Evolutionary conservation across 2,797 vertebrate genomes (phyloP), one percentile per base, ranked within the genome.

Genomic region (Smutsia gigantea): DNA sequence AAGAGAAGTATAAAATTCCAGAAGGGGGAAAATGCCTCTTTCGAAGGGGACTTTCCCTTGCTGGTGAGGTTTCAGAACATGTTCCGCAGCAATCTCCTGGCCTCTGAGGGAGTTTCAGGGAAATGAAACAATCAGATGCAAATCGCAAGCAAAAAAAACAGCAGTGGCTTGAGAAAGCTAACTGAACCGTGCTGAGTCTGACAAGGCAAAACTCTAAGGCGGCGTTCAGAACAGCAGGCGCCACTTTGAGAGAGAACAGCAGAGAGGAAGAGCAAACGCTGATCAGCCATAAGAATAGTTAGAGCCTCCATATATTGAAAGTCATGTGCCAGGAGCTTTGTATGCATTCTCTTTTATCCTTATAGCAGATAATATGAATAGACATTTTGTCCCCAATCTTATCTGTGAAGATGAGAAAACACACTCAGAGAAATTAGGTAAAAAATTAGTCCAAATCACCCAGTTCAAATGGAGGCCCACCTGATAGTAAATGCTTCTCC

Each of bases 21-120:
- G 82, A 84, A 82, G 53, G 31, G 51, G 51, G 53, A 74, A 75
- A 83, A 5, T 21, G 69, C 72, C 23, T 88, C 82, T 74, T 89
- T 86, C 14, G 37, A 59, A 87, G 37, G 97, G 97, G 93, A 97
- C 86, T 97, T 96, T 97, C 97, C 97, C 94, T 90, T 23, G 46
- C 2, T 12, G 42, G 49, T 92, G 69, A 97, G 97, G 97, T 97
- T 71, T 97, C 98, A 98, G 97, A 93, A 95, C 88, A 92, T 97
- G 97, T 97, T 98, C 97, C 98, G 97, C 97, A 96, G 97, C 87
- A 97, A 85, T 69, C 94, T 98, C 97, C 86, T 90, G 93, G 95
- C 97, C 96, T 98, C 96, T 98, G 97, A 98, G 98, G 96, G 95
- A 13, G 82, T 88, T 96, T 95, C 0, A 3, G 88, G 92, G 94